Percentiles rank a stretch among this genome's conserved stretches.
Conservation (phyloP, 1,140 invertebrate species). For the Anthonomus grandis region DNA sequence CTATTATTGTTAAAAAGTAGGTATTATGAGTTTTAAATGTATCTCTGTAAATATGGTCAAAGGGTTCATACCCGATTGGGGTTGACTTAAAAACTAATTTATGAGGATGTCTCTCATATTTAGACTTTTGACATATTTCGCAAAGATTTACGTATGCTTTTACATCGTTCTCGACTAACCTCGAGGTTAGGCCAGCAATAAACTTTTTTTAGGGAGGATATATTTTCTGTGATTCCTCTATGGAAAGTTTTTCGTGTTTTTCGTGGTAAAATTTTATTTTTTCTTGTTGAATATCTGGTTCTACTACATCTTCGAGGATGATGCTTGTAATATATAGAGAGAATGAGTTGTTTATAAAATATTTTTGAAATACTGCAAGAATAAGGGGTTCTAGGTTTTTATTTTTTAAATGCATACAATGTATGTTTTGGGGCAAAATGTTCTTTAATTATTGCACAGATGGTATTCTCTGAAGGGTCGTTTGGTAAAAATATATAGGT, state of each 20-base stretch:
- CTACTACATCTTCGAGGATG: neutral
- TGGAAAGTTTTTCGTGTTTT: slow-evolving; percentile 42
- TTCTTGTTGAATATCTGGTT: slow-evolving; percentile 4
- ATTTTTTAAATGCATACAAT: slow-evolving; percentile 11
- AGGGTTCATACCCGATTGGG: slow-evolving; percentile 33
- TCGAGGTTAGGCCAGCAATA: slow-evolving; percentile 44
- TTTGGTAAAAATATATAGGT: neutral
- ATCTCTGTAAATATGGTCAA: slow-evolving; percentile 41
- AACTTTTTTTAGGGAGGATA: slow-evolving; percentile 34
- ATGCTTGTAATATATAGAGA: neutral
- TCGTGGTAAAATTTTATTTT: slow-evolving; percentile 40
- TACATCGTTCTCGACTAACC: slow-evolving; percentile 29
- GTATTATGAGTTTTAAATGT: slow-evolving; percentile 21
- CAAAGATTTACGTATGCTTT: slow-evolving; percentile 32
- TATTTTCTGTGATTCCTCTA: slow-evolving; percentile 44
- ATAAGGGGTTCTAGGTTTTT: slow-evolving; percentile 1
- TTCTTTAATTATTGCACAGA: slow-evolving; percentile 4
- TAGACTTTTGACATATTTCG: slow-evolving; percentile 33
- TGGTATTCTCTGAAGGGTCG: neutral
- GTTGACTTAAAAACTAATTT: slow-evolving; percentile 36
- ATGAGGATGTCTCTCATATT: slow-evolving; percentile 39
- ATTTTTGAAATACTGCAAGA: slow-evolving; percentile 3
- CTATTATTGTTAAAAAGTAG: slow-evolving; percentile 2
- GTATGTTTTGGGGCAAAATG: neutral
- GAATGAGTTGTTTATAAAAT: slow-evolving; percentile 10